phyloP scores from a whole-genome alignment of 1,140 invertebrate genomes.

The Tetramorium parvispinum region DNA sequence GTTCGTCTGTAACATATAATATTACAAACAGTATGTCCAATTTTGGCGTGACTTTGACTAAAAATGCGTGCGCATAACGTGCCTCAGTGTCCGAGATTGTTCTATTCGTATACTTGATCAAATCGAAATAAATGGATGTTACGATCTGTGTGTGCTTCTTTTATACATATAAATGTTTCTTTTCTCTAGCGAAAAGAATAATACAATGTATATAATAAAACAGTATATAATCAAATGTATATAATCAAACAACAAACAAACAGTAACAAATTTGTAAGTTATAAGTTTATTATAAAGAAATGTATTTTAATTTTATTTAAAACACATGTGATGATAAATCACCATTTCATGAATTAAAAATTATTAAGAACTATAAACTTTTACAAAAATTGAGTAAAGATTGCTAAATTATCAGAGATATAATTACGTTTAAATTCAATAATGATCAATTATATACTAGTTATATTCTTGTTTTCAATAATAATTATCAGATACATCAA shows the following conservation, averaged over 20 bases:
- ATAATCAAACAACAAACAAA: no score
- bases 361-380: background rate
- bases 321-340: background rate
- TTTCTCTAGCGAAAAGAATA: no score
- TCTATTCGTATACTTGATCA: background rate
- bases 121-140: background rate
- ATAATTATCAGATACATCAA: constrained; percentile 10
- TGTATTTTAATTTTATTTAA: no score
- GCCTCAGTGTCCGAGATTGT: background rate
- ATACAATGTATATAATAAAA: no score
- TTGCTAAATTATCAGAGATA: background rate
- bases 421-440: background rate
- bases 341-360: background rate
- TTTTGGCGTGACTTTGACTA: background rate
- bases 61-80: background rate
- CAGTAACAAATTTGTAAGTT: no score
- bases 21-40: background rate
- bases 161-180: no score
- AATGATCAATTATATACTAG: background rate
- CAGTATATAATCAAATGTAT: no score
- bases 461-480: constrained; percentile 7
- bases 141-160: background rate
- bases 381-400: background rate
- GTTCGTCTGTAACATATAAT: no score
- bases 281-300: no score